Percentiles rank a stretch among this genome's conserved stretches.
phyloP scores from a whole-genome alignment of 2,888 invertebrate species.

The Macrophya annulata region DNA sequence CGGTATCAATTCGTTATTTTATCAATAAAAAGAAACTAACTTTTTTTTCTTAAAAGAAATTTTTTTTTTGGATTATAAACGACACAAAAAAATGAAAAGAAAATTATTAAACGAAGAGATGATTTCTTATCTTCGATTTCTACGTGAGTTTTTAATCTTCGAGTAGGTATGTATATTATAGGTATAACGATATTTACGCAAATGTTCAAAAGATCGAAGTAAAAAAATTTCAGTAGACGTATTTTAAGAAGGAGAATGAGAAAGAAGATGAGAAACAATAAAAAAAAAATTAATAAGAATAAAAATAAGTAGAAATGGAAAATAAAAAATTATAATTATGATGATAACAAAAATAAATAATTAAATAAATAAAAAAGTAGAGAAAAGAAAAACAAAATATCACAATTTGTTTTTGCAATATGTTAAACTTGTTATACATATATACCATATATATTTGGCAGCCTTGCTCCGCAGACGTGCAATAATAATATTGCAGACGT shows the following conservation, averaged over 20 bases:
- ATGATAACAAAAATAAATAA: not conserved
- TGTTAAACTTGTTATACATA: not conserved
- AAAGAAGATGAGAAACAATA: not conserved
- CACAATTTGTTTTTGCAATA: not conserved
- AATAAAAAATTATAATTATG: not conserved
- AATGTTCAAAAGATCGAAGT: not conserved
- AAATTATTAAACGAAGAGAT: not conserved
- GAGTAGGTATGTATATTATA: not conserved
- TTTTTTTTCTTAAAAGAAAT: no score
- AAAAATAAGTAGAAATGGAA: not conserved
- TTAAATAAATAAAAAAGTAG: no score
- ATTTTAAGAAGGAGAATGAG: not conserved
- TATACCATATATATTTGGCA: not conserved
- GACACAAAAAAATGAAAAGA: not conserved
- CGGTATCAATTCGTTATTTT: no score
- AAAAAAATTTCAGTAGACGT: not conserved
- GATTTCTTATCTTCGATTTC: slow-evolving; percentile 9
- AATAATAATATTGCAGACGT: not conserved
- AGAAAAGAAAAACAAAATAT: slow-evolving; percentile 1
- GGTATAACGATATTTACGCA: slow-evolving; percentile 11
- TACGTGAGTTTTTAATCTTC: not conserved
- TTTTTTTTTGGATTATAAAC: no score
- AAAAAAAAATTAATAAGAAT: no score
- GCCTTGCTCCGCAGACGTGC: not conserved
- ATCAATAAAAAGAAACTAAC: no score